phyloP scores from a whole-genome alignment of 2,113 vertebrate species.

The Onychostoma macrolepis region DNA sequence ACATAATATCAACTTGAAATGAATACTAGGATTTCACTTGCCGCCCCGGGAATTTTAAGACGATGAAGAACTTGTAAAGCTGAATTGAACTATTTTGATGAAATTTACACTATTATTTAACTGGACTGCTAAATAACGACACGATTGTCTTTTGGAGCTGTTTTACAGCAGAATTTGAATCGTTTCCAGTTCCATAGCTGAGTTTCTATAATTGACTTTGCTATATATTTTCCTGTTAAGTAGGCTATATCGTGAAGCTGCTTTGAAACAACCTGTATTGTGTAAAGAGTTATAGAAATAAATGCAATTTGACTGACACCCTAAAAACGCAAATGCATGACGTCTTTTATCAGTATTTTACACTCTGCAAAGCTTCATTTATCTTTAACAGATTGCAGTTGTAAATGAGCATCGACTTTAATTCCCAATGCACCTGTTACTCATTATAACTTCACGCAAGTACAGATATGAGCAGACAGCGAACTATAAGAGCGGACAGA shows the following conservation, averaged over 20 bases:
- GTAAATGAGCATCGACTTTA: background rate
- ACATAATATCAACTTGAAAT: background rate
- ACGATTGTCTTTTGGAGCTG: background rate
- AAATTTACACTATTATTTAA: background rate
- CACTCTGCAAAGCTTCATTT: background rate
- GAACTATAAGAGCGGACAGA: background rate
- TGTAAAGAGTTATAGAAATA: background rate
- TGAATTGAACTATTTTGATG: background rate
- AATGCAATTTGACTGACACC: background rate
- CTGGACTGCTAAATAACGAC: background rate
- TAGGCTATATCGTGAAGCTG: too few species aligned
- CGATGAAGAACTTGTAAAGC: background rate
- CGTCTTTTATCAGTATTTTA: background rate
- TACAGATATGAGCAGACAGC: background rate
- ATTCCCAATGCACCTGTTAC: slow-evolving; percentile 13
- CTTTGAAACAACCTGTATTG: background rate
- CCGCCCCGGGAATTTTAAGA: background rate
- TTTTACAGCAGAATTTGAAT: background rate
- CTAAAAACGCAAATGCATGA: background rate
- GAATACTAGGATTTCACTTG: background rate
- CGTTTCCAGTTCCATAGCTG: too few species aligned
- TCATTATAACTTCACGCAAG: background rate
- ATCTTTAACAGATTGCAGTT: background rate
- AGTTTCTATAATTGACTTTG: background rate
- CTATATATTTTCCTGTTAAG: too few species aligned